These are phyloP conservation scores for Plumapathes pennacea DNA, from an alignment of 92 coral and sea anemone species.

Conservation along the genomic window DNA sequence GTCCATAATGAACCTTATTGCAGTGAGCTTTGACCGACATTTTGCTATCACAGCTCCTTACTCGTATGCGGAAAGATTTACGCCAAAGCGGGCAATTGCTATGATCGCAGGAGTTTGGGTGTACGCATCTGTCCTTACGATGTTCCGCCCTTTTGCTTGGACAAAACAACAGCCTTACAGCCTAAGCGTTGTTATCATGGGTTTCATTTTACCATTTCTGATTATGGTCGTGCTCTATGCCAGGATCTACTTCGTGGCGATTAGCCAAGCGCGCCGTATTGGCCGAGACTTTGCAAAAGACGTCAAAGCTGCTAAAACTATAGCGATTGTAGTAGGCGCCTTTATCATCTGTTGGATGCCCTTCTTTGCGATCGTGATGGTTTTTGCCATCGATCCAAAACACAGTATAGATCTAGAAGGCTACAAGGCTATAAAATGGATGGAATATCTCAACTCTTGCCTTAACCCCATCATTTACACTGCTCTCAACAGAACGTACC, in stretches of 20 bases:
- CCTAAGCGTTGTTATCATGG: conserved; percentile 40
- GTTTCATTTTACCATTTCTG: conserved; percentile 69
- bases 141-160: background rate
- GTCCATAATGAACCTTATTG: conserved; percentile 86
- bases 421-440: conserved; percentile 68
- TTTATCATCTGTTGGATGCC: conserved; percentile 91
- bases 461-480: conserved; percentile 89
- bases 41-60: conserved; percentile 92
- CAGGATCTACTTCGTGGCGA: conserved; percentile 82
- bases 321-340: conserved; percentile 91
- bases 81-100: conserved; percentile 68
- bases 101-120: conserved; percentile 77
- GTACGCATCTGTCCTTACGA: conserved; percentile 6
- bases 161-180: conserved; percentile 4
- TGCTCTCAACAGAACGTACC: conserved; percentile 76
- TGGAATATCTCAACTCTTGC: conserved; percentile 85
- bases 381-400: conserved; percentile 22
- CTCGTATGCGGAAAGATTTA: conserved; percentile 61
- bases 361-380: conserved; percentile 48
- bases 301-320: conserved; percentile 92
- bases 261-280: conserved; percentile 85
- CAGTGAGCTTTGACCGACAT: conserved; percentile 92
- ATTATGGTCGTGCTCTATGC: conserved; percentile 79
- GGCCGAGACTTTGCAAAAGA: conserved; percentile 85
- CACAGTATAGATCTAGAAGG: background rate